Percentiles rank a stretch among this genome's conserved stretches.
Conservation (phyloP, 2,888 invertebrate genomes). For the Sepioteuthis lessoniana region DNA sequence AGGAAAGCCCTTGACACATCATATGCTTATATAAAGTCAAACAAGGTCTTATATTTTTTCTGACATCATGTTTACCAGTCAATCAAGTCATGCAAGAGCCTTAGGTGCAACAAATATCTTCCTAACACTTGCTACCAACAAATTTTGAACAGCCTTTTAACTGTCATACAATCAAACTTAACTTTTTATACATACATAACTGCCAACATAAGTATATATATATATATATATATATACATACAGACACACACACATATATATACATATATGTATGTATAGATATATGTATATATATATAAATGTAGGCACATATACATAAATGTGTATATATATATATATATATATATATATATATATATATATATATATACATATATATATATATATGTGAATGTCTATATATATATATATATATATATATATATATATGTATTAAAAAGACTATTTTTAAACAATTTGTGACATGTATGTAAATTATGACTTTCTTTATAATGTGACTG, state of each 20-base stretch:
- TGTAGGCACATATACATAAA: conserved; percentile 43
- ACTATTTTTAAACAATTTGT: background rate
- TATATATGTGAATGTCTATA: conserved; percentile 45
- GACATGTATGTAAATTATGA: too few relatives aligned
- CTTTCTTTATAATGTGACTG: too few relatives aligned
- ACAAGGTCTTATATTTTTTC: too few relatives aligned
- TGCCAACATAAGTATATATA: background rate
- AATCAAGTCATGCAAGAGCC: too few relatives aligned
- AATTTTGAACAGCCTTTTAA: too few relatives aligned
- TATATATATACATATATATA: conserved; percentile 48
- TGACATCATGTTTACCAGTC: too few relatives aligned
- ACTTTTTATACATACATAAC: too few relatives aligned
- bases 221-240: background rate
- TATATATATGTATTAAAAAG: conserved; percentile 48
- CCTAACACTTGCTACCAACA: too few relatives aligned
- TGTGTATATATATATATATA: conserved; percentile 43
- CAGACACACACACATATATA: background rate
- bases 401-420: conserved; percentile 48
- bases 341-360: conserved; percentile 68
- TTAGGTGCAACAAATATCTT: too few relatives aligned
- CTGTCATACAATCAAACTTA: too few relatives aligned
- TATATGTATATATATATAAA: conserved; percentile 24
- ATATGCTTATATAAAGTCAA: too few relatives aligned
- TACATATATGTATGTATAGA: background rate
- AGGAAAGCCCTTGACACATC: too few relatives aligned